Base-by-base conservation (phyloP, 2,888 invertebrate genomes). In the Anticlea derivata region DNA sequence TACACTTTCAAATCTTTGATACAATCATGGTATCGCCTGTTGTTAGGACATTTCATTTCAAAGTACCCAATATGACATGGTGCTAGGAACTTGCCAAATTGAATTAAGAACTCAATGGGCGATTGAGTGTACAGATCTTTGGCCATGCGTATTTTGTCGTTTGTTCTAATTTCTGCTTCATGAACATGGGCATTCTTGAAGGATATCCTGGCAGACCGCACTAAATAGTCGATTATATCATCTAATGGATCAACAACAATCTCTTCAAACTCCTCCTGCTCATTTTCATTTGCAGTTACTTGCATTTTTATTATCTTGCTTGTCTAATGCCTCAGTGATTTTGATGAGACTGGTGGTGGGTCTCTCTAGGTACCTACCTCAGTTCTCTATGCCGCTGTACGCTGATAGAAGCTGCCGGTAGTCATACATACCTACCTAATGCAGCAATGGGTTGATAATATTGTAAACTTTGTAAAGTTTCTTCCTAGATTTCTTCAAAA, bases 111-210 rank as follows among this genome's bases (percentile, higher is more conserved):
- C 23, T 92, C 91, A 6, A 92, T 87, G 7, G 94, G 94, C 66
- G 93, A 96, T 58, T 92, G 92, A 7, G 90, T 76, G 53, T 95
- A 93, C 6, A 96, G 72, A 10, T 93, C 87, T 38, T 82, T 75
- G 0, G 95, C 95, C 59, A 96, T 94, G 62, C 90, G 76, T 63
- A 92, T 86, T 83, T 96, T 97, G 65, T 97, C 95, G 10, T 83
- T 75, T 0, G 89, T 79, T 3, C 92, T 92, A 38, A 97, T 76
- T 70, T 97, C 96, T 0, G 93, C 92, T 76, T 97, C 96, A 67
- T 93, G 93, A 38, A 94, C 91, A 80, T 96, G 97, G 73, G 97
- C 96, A 69, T 95, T 96, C 86, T 95, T 96, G 67, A 97, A 96
- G 57, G 93, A 92, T 30, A 94, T 92, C 52, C 92, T 92, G 34